phyloP scores from a whole-genome alignment of 2,888 invertebrate species.

The Leptinotarsa rubiginosa region DNA sequence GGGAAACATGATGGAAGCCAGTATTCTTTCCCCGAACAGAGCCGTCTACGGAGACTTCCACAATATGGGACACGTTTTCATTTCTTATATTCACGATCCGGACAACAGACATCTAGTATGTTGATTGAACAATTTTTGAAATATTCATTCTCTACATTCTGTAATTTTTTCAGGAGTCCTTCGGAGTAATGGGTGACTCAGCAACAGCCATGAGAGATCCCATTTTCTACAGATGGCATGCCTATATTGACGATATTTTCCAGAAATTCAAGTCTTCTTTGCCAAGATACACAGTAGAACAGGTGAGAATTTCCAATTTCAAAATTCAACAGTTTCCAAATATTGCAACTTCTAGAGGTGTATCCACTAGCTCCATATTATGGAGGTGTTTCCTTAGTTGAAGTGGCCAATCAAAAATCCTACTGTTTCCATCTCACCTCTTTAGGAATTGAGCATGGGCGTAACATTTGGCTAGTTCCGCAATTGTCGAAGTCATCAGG shows the following conservation, averaged over 20 bases:
- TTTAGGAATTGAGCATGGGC: too few species aligned
- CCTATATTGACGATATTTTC: slow-evolving; percentile 83
- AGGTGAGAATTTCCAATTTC: slow-evolving; percentile 64
- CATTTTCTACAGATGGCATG: slow-evolving; percentile 87
- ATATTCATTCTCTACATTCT: neutral
- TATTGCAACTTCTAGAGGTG: too few species aligned
- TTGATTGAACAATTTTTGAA: slow-evolving; percentile 18
- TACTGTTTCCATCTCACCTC: too few species aligned
- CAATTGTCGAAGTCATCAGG: too few species aligned
- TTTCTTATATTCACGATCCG: slow-evolving; percentile 84
- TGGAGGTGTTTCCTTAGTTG: too few species aligned
- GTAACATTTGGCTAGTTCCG: too few species aligned
- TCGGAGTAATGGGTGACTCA: slow-evolving; percentile 87
- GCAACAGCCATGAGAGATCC: slow-evolving; percentile 90
- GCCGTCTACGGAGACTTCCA: slow-evolving; percentile 83
- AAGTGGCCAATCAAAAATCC: too few species aligned
- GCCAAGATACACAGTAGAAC: slow-evolving; percentile 72
- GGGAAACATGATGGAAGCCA: slow-evolving; percentile 84
- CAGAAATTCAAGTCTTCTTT: slow-evolving; percentile 79
- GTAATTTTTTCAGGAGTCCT: slow-evolving; percentile 73
- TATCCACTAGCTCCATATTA: too few species aligned
- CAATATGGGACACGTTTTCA: slow-evolving; percentile 84
- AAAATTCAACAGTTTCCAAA: too few species aligned
- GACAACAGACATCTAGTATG: slow-evolving; percentile 79
- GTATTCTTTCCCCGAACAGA: slow-evolving; percentile 76